Percentiles rank a stretch among this genome's conserved stretches.
Conservation (phyloP, 2,113 vertebrate species). For the Laticauda laticaudata region DNA sequence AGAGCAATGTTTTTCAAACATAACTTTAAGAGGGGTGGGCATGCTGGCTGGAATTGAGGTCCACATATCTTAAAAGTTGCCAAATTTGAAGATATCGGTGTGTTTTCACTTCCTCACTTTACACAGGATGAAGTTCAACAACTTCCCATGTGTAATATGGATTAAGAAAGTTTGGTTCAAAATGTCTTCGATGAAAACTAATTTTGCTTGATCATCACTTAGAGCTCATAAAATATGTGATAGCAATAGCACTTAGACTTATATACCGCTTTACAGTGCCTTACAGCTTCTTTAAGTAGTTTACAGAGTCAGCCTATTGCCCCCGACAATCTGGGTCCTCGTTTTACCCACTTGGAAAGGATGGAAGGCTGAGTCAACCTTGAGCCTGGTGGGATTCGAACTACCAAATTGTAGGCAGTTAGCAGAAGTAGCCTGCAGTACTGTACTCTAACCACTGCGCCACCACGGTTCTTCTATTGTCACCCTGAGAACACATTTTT, state of each 20-base stretch:
- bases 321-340: too few relatives aligned
- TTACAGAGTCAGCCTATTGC: too few relatives aligned
- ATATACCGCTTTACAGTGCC: too few relatives aligned
- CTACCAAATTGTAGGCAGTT: too few relatives aligned
- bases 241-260: too few relatives aligned
- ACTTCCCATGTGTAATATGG: not conserved
- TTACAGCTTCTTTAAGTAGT: too few relatives aligned
- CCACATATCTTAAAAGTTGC: not conserved
- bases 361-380: too few relatives aligned
- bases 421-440: too few relatives aligned
- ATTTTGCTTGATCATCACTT: not conserved
- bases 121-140: not conserved
- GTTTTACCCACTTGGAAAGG: too few relatives aligned
- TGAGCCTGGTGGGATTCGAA: too few relatives aligned
- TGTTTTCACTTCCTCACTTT: not conserved
- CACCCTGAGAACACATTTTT: not conserved
- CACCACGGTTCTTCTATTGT: not conserved
- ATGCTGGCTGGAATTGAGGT: not conserved
- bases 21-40: not conserved
- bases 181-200: not conserved
- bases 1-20: not conserved
- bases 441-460: too few relatives aligned
- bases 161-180: not conserved
- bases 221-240: not conserved
- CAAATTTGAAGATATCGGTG: not conserved